A percentile compares a stretch with the other conserved stretches of the same genome.
Conservation (phyloP, 2,888 invertebrate species). For the Eristalinus sepulchralis region DNA sequence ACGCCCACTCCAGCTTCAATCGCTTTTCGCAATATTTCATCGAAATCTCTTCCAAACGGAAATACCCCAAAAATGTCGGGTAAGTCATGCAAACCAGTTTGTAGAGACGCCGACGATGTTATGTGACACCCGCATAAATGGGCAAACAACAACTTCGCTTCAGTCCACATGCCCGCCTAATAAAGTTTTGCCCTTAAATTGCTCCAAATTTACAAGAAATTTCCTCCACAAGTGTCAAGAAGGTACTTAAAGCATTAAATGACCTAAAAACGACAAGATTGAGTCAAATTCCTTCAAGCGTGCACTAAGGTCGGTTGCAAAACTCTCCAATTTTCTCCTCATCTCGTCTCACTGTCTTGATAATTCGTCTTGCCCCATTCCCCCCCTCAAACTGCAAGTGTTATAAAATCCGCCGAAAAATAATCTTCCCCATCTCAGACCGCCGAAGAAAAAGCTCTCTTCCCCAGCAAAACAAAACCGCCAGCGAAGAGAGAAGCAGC, state of each 20-base stretch:
- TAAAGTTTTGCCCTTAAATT: background rate
- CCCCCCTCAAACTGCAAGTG: background rate
- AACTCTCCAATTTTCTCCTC: conserved; percentile 36
- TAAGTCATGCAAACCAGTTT: background rate
- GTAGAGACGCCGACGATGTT: background rate
- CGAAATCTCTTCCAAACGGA: background rate
- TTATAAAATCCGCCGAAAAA: conserved; percentile 5
- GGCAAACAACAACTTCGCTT: background rate
- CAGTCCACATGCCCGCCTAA: background rate
- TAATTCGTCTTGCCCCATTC: background rate
- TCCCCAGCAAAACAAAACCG: conserved; percentile 3
- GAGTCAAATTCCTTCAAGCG: conserved; percentile 27
- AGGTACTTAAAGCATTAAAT: background rate
- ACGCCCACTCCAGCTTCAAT: background rate
- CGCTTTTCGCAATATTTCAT: background rate
- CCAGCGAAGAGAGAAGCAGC: background rate
- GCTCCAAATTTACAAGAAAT: background rate
- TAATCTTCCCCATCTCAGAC: conserved; percentile 1
- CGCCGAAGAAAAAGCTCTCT: conserved; percentile 1
- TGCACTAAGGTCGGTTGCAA: conserved; percentile 31
- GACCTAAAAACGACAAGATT: conserved; percentile 22
- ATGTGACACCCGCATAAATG: background rate
- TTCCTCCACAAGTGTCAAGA: background rate
- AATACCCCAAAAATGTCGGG: background rate
- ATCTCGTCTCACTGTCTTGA: conserved; percentile 24